Percentiles rank a stretch among this genome's conserved stretches.
These are phyloP conservation scores for Pollenia griseotomentosa DNA, from an alignment of 2,888 invertebrate genomes.

Conservation along the genomic window DNA sequence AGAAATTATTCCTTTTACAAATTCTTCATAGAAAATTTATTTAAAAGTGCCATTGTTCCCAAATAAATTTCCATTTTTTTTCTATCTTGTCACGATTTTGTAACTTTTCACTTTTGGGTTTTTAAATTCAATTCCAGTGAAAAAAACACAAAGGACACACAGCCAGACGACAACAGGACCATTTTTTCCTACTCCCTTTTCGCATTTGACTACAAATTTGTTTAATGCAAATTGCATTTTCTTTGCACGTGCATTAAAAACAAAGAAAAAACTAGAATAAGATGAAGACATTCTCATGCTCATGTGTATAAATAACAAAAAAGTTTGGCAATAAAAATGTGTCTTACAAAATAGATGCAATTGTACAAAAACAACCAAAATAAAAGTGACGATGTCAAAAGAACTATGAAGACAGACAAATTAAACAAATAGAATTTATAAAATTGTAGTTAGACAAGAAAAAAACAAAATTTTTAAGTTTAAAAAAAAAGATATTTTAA, in stretches of 20 bases:
- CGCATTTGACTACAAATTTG: slow-evolving; percentile 19
- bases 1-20: no score
- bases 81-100: slow-evolving; percentile 39
- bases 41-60: neutral
- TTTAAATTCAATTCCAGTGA: slow-evolving; percentile 57
- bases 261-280: slow-evolving; percentile 40
- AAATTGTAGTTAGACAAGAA: neutral
- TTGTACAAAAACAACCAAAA: neutral
- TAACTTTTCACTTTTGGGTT: slow-evolving; percentile 37
- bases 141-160: neutral
- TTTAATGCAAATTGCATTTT: slow-evolving; percentile 71
- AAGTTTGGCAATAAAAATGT: neutral
- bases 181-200: slow-evolving; percentile 11
- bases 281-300: slow-evolving; percentile 4
- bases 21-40: neutral
- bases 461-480: neutral
- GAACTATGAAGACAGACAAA: slow-evolving; percentile 14
- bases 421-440: neutral
- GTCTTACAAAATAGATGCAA: slow-evolving; percentile 18
- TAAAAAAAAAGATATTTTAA: no score
- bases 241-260: slow-evolving; percentile 70
- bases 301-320: slow-evolving; percentile 29
- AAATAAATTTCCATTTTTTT: neutral
- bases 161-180: slow-evolving; percentile 24
- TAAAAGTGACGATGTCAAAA: neutral